These are phyloP conservation scores for Ailuropoda melanoleuca DNA, from an alignment of 2,113 vertebrate genomes.

Conservation along the genomic window DNA sequence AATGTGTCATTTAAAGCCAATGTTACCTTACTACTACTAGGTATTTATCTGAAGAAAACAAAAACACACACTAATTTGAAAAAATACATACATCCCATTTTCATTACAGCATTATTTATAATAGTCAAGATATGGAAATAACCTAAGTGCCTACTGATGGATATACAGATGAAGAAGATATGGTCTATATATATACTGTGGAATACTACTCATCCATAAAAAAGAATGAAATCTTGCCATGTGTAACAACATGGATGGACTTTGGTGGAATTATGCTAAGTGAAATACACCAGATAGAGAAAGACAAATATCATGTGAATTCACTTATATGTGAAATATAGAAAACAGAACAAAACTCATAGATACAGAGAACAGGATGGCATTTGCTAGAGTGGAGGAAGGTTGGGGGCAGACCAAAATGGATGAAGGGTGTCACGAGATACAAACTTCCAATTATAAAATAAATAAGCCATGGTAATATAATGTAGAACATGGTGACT, in stretches of 20 bases:
- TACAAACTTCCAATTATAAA: neutral
- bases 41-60: neutral
- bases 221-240: neutral
- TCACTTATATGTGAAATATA: neutral
- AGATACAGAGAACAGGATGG: neutral
- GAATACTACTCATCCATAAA: neutral
- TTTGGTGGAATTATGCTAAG: neutral
- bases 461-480: neutral
- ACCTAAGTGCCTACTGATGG: neutral
- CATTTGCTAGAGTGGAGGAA: neutral
- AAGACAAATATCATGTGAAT: neutral
- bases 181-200: neutral
- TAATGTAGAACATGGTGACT: neutral
- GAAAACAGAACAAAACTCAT: neutral
- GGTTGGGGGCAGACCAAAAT: neutral
- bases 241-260: neutral
- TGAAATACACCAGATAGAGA: neutral
- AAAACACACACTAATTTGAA: neutral
- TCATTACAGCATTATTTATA: neutral
- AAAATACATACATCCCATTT: neutral
- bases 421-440: neutral
- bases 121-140: neutral
- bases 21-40: neutral
- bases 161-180: neutral
- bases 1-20: neutral